Evolutionary conservation across 64 coral and sea anemone genomes (phyloP).

Genomic region (Trachythela sp.): DNA sequence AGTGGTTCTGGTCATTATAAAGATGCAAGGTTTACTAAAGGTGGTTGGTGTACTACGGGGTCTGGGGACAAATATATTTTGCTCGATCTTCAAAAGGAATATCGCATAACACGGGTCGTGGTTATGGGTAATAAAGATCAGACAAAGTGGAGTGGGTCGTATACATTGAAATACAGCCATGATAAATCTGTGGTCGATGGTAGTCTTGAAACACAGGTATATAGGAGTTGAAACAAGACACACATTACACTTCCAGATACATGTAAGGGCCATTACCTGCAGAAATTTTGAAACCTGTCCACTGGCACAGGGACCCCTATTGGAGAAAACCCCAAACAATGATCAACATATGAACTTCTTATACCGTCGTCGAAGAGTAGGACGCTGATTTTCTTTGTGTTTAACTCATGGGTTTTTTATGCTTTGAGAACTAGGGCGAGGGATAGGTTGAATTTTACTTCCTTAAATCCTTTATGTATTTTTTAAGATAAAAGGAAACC

Average conservation of each 20-base stretch:
- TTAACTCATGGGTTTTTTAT: no score
- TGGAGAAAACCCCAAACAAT: no score
- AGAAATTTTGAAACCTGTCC: no score
- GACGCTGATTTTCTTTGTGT: no score
- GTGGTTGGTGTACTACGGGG: neutral
- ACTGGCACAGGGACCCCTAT: no score
- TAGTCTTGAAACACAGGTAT: neutral
- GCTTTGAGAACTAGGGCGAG: no score
- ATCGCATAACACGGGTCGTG: neutral
- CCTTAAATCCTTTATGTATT: neutral
- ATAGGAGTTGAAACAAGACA: no score
- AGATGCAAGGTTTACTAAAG: neutral
- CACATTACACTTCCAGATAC: no score
- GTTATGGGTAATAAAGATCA: neutral
- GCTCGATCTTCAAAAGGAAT: neutral
- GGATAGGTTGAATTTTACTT: no score
- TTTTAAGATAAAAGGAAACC: neutral
- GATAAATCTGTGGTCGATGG: neutral
- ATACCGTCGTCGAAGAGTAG: no score
- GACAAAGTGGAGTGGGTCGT: neutral
- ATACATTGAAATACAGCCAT: neutral
- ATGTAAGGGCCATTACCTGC: no score
- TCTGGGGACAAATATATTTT: neutral
- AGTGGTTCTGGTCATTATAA: neutral
- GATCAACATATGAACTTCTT: no score